These are phyloP conservation scores for Sinelater perroti DNA, from an alignment of 2,888 invertebrate species.

Conservation along the genomic window DNA sequence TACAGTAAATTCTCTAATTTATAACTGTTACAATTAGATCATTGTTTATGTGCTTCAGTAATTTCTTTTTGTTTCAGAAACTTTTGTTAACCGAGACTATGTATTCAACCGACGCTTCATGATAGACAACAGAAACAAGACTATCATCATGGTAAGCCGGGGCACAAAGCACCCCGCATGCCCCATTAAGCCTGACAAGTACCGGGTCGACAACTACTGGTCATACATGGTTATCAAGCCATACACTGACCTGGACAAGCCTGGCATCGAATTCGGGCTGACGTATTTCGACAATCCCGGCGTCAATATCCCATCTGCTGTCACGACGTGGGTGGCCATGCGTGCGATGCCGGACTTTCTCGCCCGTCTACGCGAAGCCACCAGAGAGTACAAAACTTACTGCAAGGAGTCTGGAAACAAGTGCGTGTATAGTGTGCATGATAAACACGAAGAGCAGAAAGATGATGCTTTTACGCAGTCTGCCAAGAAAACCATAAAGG, in stretches of 20 bases:
- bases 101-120: constrained; percentile 79
- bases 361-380: constrained; percentile 73
- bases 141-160: constrained; percentile 73
- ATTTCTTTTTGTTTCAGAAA: constrained; percentile 64
- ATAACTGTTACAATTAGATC: no score
- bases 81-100: constrained; percentile 88
- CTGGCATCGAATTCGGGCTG: constrained; percentile 82
- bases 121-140: constrained; percentile 66
- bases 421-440: constrained; percentile 27
- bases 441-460: constrained; percentile 6
- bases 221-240: constrained; percentile 87
- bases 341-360: constrained; percentile 82
- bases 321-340: constrained; percentile 79
- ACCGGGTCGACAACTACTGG: constrained; percentile 83
- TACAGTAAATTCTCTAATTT: no score
- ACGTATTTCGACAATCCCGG: constrained; percentile 92
- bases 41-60: background rate
- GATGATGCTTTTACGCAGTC: constrained; percentile 15
- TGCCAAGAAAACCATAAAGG: constrained; percentile 3
- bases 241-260: constrained; percentile 66
- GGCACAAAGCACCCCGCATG: constrained; percentile 75
- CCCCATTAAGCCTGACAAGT: constrained; percentile 73
- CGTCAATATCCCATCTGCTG: constrained; percentile 74
- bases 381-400: constrained; percentile 68
- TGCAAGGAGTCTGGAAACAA: constrained; percentile 51